A percentile compares a stretch with the other conserved stretches of the same genome.
Evolutionary conservation across 2,113 vertebrate species (phyloP).

Genomic region (Indicator indicator): DNA sequence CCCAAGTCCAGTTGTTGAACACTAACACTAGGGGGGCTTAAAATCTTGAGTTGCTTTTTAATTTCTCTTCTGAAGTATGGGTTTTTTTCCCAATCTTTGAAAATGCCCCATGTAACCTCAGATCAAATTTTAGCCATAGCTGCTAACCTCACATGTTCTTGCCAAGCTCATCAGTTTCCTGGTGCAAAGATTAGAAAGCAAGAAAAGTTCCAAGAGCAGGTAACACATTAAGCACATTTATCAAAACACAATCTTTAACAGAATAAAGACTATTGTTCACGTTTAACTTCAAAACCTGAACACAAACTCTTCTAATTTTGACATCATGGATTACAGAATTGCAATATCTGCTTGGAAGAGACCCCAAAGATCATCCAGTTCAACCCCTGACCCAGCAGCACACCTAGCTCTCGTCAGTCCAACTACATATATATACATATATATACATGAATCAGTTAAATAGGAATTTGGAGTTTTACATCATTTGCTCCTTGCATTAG

Average conservation of each 20-base stretch:
- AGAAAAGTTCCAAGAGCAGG: background rate
- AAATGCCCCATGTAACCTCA: background rate
- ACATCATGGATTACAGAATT: background rate
- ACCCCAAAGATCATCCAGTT: too few relatives aligned
- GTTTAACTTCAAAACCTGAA: background rate
- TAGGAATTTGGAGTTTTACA: background rate
- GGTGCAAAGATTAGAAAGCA: background rate
- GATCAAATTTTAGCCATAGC: background rate
- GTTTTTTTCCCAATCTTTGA: background rate
- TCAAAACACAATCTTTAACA: background rate
- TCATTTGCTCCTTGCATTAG: background rate
- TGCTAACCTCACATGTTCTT: background rate
- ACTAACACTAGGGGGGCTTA: background rate
- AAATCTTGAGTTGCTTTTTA: background rate
- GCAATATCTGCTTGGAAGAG: too few relatives aligned
- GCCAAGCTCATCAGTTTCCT: background rate
- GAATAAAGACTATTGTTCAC: background rate
- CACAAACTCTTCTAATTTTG: background rate
- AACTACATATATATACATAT: background rate
- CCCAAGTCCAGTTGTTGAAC: background rate
- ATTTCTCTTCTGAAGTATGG: background rate
- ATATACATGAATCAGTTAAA: too few relatives aligned
- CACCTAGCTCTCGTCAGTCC: background rate
- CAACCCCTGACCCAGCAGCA: too few relatives aligned
- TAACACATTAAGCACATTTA: background rate